These are phyloP conservation scores for Crotalus horridus DNA, from an alignment of 2,113 vertebrate genomes.

Conservation along the genomic window DNA sequence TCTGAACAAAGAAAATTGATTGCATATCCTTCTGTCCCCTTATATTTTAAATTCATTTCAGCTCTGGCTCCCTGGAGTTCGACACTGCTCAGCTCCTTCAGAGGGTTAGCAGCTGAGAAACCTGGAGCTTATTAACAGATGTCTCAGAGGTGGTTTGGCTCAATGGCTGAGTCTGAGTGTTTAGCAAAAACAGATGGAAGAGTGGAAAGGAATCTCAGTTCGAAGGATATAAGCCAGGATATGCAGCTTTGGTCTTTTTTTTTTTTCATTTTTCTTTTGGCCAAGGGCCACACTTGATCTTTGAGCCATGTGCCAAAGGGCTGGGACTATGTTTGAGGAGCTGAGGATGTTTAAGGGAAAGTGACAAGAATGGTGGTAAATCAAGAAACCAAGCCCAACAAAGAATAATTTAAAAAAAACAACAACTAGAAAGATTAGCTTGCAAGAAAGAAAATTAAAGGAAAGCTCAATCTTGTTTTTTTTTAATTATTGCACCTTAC, in stretches of 20 bases:
- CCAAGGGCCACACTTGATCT: neutral
- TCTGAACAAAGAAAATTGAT: neutral
- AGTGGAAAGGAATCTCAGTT: slow-evolving; percentile 8
- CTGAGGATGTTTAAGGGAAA: neutral
- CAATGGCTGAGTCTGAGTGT: rapidly evolving
- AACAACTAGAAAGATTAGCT: neutral
- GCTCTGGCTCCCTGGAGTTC: neutral
- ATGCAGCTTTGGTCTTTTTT: neutral
- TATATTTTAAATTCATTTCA: neutral
- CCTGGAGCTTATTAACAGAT: slow-evolving; percentile 4
- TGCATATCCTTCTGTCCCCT: neutral
- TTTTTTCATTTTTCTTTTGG: neutral
- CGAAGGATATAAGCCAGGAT: slow-evolving; percentile 11
- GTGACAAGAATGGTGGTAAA: neutral
- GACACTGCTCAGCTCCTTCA: neutral
- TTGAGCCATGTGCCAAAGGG: neutral
- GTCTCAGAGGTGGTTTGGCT: neutral
- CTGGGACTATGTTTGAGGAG: neutral
- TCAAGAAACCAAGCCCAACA: neutral
- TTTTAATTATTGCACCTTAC: neutral
- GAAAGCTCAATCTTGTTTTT: neutral
- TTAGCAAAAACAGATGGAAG: neutral
- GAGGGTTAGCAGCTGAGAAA: neutral
- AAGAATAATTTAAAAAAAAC: neutral
- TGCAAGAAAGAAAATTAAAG: neutral